These are phyloP conservation scores for Neelides sp. DNA, from an alignment of 1,140 invertebrate genomes.

Conservation along the genomic window DNA sequence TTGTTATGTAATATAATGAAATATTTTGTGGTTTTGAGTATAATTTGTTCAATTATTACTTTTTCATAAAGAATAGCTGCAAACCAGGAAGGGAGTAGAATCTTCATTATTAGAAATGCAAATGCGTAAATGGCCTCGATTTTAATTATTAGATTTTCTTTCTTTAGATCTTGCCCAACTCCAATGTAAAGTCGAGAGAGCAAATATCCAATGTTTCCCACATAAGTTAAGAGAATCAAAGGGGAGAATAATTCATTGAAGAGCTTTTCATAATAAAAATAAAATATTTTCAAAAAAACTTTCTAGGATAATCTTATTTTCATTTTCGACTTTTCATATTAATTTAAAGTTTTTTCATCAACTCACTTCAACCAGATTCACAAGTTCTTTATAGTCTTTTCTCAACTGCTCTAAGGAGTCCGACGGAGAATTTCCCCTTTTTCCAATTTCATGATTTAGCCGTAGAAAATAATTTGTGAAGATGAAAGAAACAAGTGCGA, in stretches of 20 bases:
- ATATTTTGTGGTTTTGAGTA: no score
- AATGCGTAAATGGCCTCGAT: slow-evolving; percentile 18
- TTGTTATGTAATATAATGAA: no score
- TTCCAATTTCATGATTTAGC: slow-evolving; percentile 8
- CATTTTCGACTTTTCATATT: not conserved
- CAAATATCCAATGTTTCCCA: slow-evolving; percentile 17
- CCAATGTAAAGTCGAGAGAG: slow-evolving; percentile 15
- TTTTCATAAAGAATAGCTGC: slow-evolving; percentile 17
- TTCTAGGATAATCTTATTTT: slow-evolving; percentile 4
- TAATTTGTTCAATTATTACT: not conserved
- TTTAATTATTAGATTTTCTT: slow-evolving; percentile 6
- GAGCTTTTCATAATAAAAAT: slow-evolving; percentile 3
- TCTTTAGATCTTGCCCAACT: slow-evolving; percentile 8
- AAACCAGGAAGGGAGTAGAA: slow-evolving; percentile 16
- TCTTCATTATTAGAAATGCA: slow-evolving; percentile 11
- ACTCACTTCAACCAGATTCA: slow-evolving; percentile 12
- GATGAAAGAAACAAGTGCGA: slow-evolving; percentile 13
- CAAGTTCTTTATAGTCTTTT: slow-evolving; percentile 14
- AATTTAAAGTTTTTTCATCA: not conserved
- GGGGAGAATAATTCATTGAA: slow-evolving; percentile 18
- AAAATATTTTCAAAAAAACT: not conserved
- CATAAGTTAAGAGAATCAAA: slow-evolving; percentile 14
- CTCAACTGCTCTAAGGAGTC: slow-evolving; percentile 12
- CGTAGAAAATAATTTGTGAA: slow-evolving; percentile 10
- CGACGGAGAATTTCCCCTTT: not conserved